Base-by-base conservation (phyloP, 2,888 invertebrate species). In the Cyaniris semiargus region DNA sequence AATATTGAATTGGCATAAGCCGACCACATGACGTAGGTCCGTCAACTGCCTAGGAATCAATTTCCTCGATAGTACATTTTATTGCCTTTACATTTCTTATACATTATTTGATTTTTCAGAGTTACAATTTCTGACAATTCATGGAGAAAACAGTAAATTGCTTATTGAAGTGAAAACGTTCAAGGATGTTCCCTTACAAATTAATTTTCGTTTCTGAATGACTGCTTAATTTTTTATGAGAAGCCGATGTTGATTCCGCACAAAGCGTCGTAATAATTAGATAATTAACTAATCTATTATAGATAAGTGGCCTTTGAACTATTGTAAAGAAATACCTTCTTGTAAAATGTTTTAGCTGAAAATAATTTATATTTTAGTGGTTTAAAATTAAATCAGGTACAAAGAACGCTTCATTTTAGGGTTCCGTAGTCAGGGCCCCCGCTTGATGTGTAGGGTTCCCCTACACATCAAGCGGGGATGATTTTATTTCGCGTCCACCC, bases 81-180 rank as follows among this genome's bases (percentile, higher is more conserved):
- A n/a, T 48, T 38, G 38, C 38, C 38, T 38, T 38, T 38, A 10
- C 38, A 38, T 38, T 66, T 66, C 10, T 10, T 5, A 66, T 0
- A 66, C 0, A 15, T 27, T 6, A 66, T 31, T 66, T 66, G 23
- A 31, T 31, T 66, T 66, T 60, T 66, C 66, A 27, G 66, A 31
- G 27, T 27, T 31, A 66, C 66, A 66, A 66, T 66, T 66, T 66
- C 66, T 27, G 66, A 15, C 66, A 66, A 31, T 31, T 27, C 5
- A 66, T 31, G 3, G 66, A 66, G 66, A 31, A 27, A 60, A 66
- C 31, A 66, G 66, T 15, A 31, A 60, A 66, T 66, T 66, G 66
- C 66, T 66, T 66, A 31, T 66, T 66, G 27, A 66, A 66, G 66
- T 66, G 18, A 66, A 66, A 66, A 66, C 27, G 66, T 66, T 66